These are phyloP conservation scores for Sminthurides aquaticus DNA, from an alignment of 2,888 invertebrate species.

Conservation along the genomic window DNA sequence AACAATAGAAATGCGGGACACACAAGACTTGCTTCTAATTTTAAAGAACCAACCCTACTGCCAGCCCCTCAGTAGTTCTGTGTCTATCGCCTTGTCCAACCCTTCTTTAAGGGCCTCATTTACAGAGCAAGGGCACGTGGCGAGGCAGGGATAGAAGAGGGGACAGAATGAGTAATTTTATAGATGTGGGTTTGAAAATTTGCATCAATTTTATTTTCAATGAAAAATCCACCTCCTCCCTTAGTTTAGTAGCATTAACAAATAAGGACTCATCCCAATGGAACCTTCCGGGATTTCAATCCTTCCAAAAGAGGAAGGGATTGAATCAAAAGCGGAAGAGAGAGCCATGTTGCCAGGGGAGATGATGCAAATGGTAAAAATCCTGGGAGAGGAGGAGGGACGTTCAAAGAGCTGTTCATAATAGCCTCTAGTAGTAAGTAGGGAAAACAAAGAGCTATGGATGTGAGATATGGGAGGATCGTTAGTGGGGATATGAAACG, in stretches of 20 bases:
- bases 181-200: neutral
- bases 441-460: neutral
- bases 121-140: neutral
- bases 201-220: neutral
- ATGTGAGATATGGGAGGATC: neutral
- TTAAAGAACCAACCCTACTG: neutral
- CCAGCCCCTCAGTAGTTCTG: too few species aligned
- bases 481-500: neutral
- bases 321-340: neutral
- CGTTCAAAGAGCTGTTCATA: neutral
- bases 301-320: neutral
- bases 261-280: too few species aligned
- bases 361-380: neutral
- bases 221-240: neutral
- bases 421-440: too few species aligned
- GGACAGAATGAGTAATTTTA: too few species aligned
- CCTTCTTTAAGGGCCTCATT: neutral
- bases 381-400: neutral
- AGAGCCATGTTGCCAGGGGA: too few species aligned
- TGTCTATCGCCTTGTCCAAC: too few species aligned
- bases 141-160: neutral
- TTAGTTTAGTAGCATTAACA: neutral
- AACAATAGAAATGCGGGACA: neutral
- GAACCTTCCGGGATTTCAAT: too few species aligned
- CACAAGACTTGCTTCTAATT: neutral